Percentiles rank a stretch among this genome's conserved stretches.
These are phyloP conservation scores for Mimas tiliae DNA, from an alignment of 2,888 invertebrate species.

Conservation along the genomic window DNA sequence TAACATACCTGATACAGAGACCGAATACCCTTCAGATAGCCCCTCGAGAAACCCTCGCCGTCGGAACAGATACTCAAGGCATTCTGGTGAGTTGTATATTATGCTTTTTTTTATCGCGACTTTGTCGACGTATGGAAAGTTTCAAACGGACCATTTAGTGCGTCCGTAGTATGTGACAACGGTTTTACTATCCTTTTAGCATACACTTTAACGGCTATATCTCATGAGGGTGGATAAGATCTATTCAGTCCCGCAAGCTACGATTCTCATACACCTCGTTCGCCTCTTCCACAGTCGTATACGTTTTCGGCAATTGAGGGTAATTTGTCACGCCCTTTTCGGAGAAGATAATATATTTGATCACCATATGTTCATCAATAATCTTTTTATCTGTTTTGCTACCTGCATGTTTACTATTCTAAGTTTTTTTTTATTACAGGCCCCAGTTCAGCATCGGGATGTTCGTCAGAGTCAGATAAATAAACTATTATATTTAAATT, in stretches of 20 bases:
- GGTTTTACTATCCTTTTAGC: too few relatives aligned
- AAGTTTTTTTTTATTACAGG: constrained; percentile 62
- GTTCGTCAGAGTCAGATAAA: constrained; percentile 85
- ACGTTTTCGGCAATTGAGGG: too few relatives aligned
- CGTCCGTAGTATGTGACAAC: neutral
- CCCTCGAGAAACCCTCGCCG: constrained; percentile 79
- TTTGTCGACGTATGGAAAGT: neutral
- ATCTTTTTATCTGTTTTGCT: too few relatives aligned
- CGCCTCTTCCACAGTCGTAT: too few relatives aligned
- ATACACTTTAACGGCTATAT: too few relatives aligned
- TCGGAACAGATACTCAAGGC: constrained; percentile 71
- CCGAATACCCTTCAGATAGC: constrained; percentile 87
- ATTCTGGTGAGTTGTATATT: constrained; percentile 58
- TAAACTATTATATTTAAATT: constrained; percentile 51
- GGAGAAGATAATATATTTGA: too few relatives aligned
- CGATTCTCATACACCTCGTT: too few relatives aligned
- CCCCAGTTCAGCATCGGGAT: constrained; percentile 86
- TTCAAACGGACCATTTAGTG: neutral
- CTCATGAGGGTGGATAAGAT: too few relatives aligned
- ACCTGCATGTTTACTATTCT: neutral
- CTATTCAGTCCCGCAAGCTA: too few relatives aligned
- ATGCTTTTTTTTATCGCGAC: neutral
- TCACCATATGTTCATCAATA: too few relatives aligned
- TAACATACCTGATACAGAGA: constrained; percentile 83
- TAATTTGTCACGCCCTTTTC: too few relatives aligned